A percentile compares a stretch with the other conserved stretches of the same genome.
phyloP scores from a whole-genome alignment of 2,888 invertebrate species.

The Cryptosula pallasiana region DNA sequence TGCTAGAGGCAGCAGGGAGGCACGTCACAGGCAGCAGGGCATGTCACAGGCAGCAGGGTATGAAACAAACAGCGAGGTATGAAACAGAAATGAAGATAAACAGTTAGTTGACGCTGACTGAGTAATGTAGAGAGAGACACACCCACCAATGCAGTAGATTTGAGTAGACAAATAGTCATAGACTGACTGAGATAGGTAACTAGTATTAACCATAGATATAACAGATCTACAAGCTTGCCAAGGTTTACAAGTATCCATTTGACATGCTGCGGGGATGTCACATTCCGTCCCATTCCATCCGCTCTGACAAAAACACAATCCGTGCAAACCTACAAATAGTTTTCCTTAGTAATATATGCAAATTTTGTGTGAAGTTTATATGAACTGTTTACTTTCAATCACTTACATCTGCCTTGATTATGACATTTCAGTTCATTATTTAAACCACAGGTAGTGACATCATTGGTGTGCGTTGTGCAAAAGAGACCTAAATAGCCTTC shows the following conservation, averaged over 20 bases:
- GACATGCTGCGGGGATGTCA: neutral
- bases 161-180: neutral
- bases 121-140: no score
- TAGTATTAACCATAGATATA: neutral
- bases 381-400: no score
- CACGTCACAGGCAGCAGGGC: no score
- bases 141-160: neutral
- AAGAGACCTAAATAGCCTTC: neutral
- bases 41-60: no score
- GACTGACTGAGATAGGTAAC: neutral
- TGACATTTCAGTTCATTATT: neutral
- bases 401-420: neutral
- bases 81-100: no score
- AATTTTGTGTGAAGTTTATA: no score
- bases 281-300: constrained; percentile 3
- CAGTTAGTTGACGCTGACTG: no score
- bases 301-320: neutral
- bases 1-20: constrained; percentile 13
- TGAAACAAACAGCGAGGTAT: no score
- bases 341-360: no score
- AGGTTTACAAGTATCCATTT: neutral
- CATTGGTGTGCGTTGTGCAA: neutral
- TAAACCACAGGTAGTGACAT: neutral
- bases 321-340: neutral
- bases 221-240: neutral